phyloP scores from a whole-genome alignment of 2,797 vertebrate species.

The Chrosomus eos region DNA sequence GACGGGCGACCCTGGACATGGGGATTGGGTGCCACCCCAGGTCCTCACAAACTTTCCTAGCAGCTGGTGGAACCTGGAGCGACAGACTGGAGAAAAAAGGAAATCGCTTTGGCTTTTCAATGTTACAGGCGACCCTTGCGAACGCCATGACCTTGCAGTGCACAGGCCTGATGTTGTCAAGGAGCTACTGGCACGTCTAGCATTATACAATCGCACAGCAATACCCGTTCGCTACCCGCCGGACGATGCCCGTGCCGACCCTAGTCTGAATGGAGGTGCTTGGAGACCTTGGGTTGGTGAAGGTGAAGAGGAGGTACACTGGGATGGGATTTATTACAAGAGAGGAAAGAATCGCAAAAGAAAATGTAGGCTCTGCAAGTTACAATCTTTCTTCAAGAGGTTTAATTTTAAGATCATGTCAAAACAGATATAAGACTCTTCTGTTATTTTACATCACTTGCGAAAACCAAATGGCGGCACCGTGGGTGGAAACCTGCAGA shows the following conservation, averaged over 20 bases:
- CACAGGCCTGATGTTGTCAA: constrained; percentile 86
- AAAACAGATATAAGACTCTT: constrained; percentile 81
- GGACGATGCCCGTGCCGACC: constrained; percentile 89
- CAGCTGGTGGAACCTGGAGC: constrained; percentile 96
- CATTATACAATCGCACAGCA: constrained; percentile 87
- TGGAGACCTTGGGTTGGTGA: constrained; percentile 93
- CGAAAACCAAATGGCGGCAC: too few species aligned
- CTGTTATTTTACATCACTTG: neutral
- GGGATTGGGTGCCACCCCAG: constrained; percentile 96
- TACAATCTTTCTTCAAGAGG: constrained; percentile 89
- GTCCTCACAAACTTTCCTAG: constrained; percentile 87
- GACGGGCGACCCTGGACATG: constrained; percentile 92
- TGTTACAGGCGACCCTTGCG: constrained; percentile 91
- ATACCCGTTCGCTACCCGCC: constrained; percentile 91
- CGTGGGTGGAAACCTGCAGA: too few species aligned
- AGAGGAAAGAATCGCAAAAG: constrained; percentile 73
- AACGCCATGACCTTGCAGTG: constrained; percentile 84
- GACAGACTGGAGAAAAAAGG: constrained; percentile 68
- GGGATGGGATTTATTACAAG: constrained; percentile 76
- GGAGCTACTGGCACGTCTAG: constrained; percentile 83
- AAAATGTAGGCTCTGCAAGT: constrained; percentile 88
- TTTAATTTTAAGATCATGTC: constrained; percentile 91
- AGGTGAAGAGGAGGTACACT: constrained; percentile 76
- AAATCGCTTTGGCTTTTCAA: constrained; percentile 93
- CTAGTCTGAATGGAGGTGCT: constrained; percentile 83